Evolutionary conservation across 2,113 vertebrate genomes (phyloP), one percentile per base, ranked within the genome.

Genomic region (Cichladusa arquata): DNA sequence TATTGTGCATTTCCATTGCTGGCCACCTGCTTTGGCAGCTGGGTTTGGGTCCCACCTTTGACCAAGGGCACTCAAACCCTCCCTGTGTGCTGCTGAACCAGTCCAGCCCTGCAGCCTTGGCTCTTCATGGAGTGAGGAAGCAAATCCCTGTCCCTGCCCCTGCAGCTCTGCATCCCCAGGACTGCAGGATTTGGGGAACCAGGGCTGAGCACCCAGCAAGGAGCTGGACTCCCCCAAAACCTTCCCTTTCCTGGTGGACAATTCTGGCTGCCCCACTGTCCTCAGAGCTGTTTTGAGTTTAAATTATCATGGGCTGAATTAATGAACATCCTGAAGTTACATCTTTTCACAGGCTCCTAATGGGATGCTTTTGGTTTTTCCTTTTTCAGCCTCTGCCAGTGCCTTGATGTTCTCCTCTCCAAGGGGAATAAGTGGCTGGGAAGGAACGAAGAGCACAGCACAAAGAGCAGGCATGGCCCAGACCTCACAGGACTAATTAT

Each of bases 401-500:
- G 78, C 50, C 58, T 45, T n/a, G 69, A 62, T 58, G 54, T 77
- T 85, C 50, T 92, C 66, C 34, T n/a, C 42, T 24, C 12, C 25
- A 26, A 70, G 47, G 71, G 71, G 85, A 92, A 91, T 95, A 95
- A 86, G 95, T 95, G 0, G 0, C 56, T 1, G 6, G 74, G 86
- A 62, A 26, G 45, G 77, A 84, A 69, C 18, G 84, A 72, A 77
- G 92, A 93, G 82, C 90, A 92, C 91, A 93, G 85, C 71, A 29
- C 58, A 19, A 48, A 42, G 23, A 86, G 54, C 79, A 88, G 73
- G 67, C 92, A 48, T 92, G 92, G 95, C 19, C 79, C 71, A 70
- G 76, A 13, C 72, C 88, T 88, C 79, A 24, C 34, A 67, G 85
- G 74, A 80, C 92, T 96, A 88, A 93, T 88, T 93, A 92, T 62